Evolutionary conservation across 2,113 vertebrate species (phyloP), one percentile per base, ranked within the genome.

Genomic region (Oenanthe oenanthe): DNA sequence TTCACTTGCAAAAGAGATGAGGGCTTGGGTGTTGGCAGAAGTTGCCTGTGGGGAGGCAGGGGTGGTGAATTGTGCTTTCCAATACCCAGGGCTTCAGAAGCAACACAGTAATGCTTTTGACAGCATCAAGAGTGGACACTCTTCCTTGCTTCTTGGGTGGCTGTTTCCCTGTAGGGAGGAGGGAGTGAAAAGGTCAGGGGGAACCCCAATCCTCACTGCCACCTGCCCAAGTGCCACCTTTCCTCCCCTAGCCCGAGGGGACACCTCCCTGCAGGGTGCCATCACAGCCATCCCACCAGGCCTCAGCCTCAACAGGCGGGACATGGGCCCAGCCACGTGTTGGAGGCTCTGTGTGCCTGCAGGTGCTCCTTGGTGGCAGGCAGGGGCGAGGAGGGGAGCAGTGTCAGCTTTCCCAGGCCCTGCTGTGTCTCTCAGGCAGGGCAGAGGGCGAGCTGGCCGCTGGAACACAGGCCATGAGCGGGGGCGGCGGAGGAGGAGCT

Each of bases 401-500:
- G 31, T 17, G 31, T 31, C 79, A 83, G 72, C 40, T 93, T 95
- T 96, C 92, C 78, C 90, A 93, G 82, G 89, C 71, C 90, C 73
- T 90, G 63, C 34, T 73, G 50, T 13, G 77, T 63, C 43, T 54
- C 3, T 0, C 54, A 38, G 60, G 63, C 88, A 89, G 7, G 32
- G 8, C 68, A 63, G 61, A 0, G 0, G 89, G 88, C 42, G 85
- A 93, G 92, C 92, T 92, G 76, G 94, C 94, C 93, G 93, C 84
- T 92, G 82, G 94, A 93, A 96, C 36, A 88, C 89, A 18, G 89
- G 83, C 96, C 92, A 90, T 92, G 95, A 96, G 92, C 1, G 1
- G 79, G 90, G 94, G 82, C n/a, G 70, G 94, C 89, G 88, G 88
- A 1, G 22, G 94, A 93, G 96, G 95, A 92, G 93, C 93, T 68